Evolutionary conservation across 1,140 invertebrate species (phyloP).

Genomic region (Drosophila yakuba): DNA sequence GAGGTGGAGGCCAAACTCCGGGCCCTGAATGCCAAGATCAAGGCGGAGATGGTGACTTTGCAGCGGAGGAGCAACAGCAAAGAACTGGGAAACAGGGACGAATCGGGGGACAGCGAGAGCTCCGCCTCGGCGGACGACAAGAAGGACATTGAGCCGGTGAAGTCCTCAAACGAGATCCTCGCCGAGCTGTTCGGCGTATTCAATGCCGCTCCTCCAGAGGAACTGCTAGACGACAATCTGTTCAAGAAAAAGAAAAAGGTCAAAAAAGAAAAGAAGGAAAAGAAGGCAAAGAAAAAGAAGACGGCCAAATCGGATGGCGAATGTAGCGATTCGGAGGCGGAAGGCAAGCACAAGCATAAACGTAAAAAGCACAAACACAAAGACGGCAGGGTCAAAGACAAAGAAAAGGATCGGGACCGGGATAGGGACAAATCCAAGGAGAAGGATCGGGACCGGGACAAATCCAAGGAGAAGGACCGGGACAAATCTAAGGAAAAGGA

Average conservation of each 20-base stretch:
- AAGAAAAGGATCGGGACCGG: slow-evolving; percentile 35
- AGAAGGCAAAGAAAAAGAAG: slow-evolving; percentile 86
- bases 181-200: slow-evolving; percentile 90
- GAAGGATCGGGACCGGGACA: not conserved
- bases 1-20: slow-evolving; percentile 66
- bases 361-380: slow-evolving; percentile 82
- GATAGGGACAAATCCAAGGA: slow-evolving; percentile 51
- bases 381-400: slow-evolving; percentile 81
- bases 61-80: slow-evolving; percentile 4
- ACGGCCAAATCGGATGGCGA: slow-evolving; percentile 85
- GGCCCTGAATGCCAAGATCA: slow-evolving; percentile 57
- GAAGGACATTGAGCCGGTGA: slow-evolving; percentile 85
- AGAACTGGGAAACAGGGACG: slow-evolving; percentile 7
- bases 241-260: slow-evolving; percentile 84
- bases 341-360: slow-evolving; percentile 61
- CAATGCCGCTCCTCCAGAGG: slow-evolving; percentile 86
- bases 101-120: slow-evolving; percentile 21
- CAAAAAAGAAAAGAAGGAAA: slow-evolving; percentile 86
- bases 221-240: slow-evolving; percentile 65
- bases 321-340: slow-evolving; percentile 85
- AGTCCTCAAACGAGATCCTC: slow-evolving; percentile 92
- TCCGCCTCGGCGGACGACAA: slow-evolving; percentile 74
- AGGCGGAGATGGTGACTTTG: slow-evolving; percentile 21
- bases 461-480: no score
- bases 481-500: no score